Conservation (phyloP, 2,113 vertebrate genomes). For the Oncorhynchus masou region DNA sequence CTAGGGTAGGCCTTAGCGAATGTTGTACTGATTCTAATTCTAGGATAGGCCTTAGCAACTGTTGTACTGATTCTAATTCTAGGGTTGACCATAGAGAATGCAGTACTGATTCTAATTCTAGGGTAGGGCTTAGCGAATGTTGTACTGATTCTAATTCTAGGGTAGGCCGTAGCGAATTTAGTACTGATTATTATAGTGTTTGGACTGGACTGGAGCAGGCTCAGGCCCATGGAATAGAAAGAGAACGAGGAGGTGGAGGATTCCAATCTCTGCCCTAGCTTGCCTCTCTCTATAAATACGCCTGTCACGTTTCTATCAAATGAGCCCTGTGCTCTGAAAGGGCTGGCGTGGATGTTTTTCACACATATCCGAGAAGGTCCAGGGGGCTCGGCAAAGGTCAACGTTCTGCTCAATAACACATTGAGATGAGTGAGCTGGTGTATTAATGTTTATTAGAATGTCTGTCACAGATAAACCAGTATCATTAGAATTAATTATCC, state of each 20-base stretch:
- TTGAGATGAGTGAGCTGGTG: slow-evolving; percentile 53
- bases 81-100: too few relatives aligned
- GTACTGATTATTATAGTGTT: slow-evolving; percentile 24
- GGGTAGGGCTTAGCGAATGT: too few relatives aligned
- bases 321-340: slow-evolving; percentile 57
- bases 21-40: too few relatives aligned
- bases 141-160: too few relatives aligned
- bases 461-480: slow-evolving; percentile 55
- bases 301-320: slow-evolving; percentile 72
- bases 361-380: slow-evolving; percentile 55
- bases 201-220: slow-evolving; percentile 54
- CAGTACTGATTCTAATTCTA: too few relatives aligned
- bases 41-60: too few relatives aligned
- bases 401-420: slow-evolving; percentile 65
- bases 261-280: slow-evolving; percentile 20
- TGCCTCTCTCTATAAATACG: slow-evolving; percentile 69
- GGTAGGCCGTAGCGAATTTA: too few relatives aligned
- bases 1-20: too few relatives aligned
- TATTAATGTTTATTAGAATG: slow-evolving; percentile 64
- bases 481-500: slow-evolving; percentile 72
- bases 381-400: slow-evolving; percentile 63
- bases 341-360: slow-evolving; percentile 56
- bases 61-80: too few relatives aligned
- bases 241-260: neutral
- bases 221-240: slow-evolving; percentile 42